These are phyloP conservation scores for Geopemphigus sp. DNA, from an alignment of 1,140 invertebrate species.

Conservation along the genomic window DNA sequence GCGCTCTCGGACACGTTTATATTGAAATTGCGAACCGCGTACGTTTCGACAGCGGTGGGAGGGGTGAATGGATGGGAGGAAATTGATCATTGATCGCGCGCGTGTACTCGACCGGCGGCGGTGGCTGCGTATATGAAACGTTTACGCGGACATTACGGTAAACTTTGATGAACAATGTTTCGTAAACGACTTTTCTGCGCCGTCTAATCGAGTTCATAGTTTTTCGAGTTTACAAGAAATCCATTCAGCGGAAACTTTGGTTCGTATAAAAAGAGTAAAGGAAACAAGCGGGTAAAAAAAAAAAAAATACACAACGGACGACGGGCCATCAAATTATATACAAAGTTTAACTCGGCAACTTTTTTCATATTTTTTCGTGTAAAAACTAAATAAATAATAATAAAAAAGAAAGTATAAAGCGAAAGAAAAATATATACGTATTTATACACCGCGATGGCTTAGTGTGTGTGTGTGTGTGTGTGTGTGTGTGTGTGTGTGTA, in stretches of 20 bases:
- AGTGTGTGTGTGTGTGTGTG: no score
- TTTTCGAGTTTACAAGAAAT: constrained; percentile 17
- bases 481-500: no score
- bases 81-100: no score
- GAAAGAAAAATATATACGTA: neutral
- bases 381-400: constrained; percentile 7
- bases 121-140: neutral
- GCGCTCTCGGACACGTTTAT: no score
- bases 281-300: no score
- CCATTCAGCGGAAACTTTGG: constrained; percentile 16
- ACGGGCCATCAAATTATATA: constrained; percentile 29
- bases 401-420: neutral
- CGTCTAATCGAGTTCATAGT: constrained; percentile 26
- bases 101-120: neutral
- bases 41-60: no score
- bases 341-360: constrained; percentile 21
- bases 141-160: constrained; percentile 4
- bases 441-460: no score
- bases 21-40: no score
- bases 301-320: neutral
- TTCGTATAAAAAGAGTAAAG: neutral
- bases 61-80: no score
- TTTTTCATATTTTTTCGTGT: constrained; percentile 34
- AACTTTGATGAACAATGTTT: constrained; percentile 24
- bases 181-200: constrained; percentile 8